phyloP scores from a whole-genome alignment of 2,797 vertebrate species.

The Xenops minutus region DNA sequence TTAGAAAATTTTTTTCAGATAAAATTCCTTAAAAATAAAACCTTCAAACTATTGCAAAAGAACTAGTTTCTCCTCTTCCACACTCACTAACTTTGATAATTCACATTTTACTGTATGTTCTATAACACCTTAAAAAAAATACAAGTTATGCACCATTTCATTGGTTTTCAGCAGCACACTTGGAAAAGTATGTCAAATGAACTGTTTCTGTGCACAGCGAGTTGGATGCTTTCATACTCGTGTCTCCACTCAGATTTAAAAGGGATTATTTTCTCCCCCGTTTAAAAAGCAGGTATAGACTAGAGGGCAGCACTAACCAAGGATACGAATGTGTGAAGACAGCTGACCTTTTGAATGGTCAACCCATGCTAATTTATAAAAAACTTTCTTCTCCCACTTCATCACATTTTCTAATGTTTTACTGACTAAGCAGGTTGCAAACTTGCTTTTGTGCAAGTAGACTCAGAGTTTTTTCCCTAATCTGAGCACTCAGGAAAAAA shows the following conservation, averaged over 20 bases:
- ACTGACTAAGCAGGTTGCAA: neutral
- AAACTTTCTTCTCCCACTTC: neutral
- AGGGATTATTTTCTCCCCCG: neutral
- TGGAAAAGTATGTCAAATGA: neutral
- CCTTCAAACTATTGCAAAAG: neutral
- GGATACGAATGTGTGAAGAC: neutral
- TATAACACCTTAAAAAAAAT: neutral
- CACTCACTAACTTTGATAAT: neutral
- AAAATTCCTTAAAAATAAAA: neutral
- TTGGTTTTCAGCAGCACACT: conserved; percentile 12
- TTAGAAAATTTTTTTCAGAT: neutral
- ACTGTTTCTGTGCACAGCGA: neutral
- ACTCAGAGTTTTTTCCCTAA: neutral
- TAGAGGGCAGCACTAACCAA: conserved; percentile 44
- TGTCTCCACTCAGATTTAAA: neutral
- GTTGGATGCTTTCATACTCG: neutral
- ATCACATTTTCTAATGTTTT: neutral
- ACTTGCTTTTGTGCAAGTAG: neutral
- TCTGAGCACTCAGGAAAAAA: neutral
- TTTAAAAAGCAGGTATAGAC: neutral
- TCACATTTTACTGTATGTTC: neutral
- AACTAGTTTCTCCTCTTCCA: neutral
- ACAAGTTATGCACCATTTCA: neutral
- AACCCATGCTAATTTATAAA: neutral
- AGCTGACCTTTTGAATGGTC: neutral